Evolutionary conservation across 2,797 vertebrate genomes (phyloP).

Genomic region (Benthosema pterotum): DNA sequence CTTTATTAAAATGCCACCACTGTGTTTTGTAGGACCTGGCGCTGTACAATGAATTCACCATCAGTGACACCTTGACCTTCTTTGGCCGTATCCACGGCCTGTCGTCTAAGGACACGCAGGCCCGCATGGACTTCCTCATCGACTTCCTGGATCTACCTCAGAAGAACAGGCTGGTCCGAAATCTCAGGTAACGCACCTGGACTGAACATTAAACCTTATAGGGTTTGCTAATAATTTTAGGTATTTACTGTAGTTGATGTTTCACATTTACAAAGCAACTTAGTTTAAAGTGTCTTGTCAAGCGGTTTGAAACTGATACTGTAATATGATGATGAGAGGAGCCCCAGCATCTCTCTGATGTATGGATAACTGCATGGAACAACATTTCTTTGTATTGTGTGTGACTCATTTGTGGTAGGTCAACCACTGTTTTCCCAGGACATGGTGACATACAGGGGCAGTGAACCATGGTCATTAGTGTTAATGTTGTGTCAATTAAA

Average conservation of each 20-base stretch:
- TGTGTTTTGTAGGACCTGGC: constrained; percentile 76
- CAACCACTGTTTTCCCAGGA: constrained; percentile 3
- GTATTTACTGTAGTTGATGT: too few species aligned
- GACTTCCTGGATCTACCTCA: constrained; percentile 83
- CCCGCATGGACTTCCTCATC: constrained; percentile 79
- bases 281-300: too few species aligned
- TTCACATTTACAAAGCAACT: too few species aligned
- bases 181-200: constrained; percentile 75
- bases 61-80: constrained; percentile 80
- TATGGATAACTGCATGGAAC: neutral
- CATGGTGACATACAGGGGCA: neutral
- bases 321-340: neutral
- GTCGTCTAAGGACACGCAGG: constrained; percentile 72
- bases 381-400: neutral
- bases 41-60: constrained; percentile 84
- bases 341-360: neutral
- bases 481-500: too few species aligned
- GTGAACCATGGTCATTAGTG: neutral
- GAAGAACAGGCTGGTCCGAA: constrained; percentile 77
- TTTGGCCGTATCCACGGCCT: constrained; percentile 81
- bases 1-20: neutral
- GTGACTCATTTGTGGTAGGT: neutral
- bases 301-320: too few species aligned
- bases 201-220: neutral
- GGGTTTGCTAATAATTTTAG: too few species aligned